A percentile compares a stretch with the other conserved stretches of the same genome.
These are phyloP conservation scores for Polypedilum pembai DNA, from an alignment of 1,140 invertebrate genomes.

Conservation along the genomic window DNA sequence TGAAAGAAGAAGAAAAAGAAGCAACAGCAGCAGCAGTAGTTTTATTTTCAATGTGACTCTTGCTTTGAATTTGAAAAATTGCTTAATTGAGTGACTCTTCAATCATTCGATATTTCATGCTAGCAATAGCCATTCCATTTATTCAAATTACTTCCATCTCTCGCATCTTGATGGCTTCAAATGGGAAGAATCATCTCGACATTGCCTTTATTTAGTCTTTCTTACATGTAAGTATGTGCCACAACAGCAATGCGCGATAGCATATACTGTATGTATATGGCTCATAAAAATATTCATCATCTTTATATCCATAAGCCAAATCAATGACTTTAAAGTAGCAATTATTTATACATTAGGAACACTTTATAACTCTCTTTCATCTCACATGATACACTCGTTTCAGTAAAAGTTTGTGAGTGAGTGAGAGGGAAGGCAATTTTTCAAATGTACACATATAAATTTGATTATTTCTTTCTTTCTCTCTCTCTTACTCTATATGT, in stretches of 20 bases:
- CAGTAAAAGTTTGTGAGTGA: background rate
- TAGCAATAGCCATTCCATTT: background rate
- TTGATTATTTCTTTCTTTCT: background rate
- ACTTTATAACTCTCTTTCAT: constrained; percentile 26
- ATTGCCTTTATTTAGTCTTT: background rate
- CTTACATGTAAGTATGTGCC: background rate
- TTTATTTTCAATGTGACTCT: no score
- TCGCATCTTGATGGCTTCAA: background rate
- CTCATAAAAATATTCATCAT: constrained; percentile 5
- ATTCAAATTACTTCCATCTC: constrained; percentile 22
- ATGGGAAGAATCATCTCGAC: background rate
- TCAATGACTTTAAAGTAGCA: constrained; percentile 27
- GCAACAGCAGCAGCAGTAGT: no score
- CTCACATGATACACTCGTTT: constrained; percentile 1
- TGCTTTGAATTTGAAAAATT: no score
- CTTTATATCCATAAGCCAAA: constrained; percentile 21
- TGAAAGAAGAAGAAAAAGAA: no score
- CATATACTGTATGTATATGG: background rate
- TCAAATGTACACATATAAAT: constrained; percentile 13
- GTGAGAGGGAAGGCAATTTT: constrained; percentile 7
- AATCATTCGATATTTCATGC: constrained; percentile 3
- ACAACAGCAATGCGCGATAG: background rate
- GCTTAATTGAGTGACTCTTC: constrained; percentile 27
- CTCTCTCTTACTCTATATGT: background rate
- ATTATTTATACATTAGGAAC: constrained; percentile 27